Evolutionary conservation across 1,140 invertebrate species (phyloP), one percentile per base, ranked within the genome.

Genomic region (Wasmannia auropunctata): DNA sequence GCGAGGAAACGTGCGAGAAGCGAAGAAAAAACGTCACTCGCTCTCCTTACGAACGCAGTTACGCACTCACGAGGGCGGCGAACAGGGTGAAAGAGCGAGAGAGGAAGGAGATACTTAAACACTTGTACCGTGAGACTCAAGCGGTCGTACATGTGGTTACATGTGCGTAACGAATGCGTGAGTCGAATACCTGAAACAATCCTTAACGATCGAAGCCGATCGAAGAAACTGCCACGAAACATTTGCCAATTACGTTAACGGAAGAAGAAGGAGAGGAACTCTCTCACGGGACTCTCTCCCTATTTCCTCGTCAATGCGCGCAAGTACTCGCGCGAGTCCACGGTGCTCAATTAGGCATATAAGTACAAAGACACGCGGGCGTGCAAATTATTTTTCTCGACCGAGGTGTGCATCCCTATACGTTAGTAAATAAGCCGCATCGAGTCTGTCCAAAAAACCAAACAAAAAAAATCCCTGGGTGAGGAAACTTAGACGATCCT

Each of bases 321-420:
- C 46, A 60, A 74, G 60, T 60, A 62, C 54, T 54, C 60, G 56
- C 80, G 63, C 56, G 74, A 87, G 69, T 70, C 56, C 79, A 65
- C 88, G 85, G 79, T 87, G 88, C 88, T 90, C 88, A 90, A 90
- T 87, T 89, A 85, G 80, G 49, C 58, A 37, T 69, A 63, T 85
- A 89, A 89, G 88, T 90, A 90, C 88, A 90, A 90, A 89, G 46
- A 79, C 51, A 67, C 70, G 60, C 76, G 40, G 74, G 58, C 63
- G 51, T 65, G 58, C 14, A 86, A 83, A 31, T 65, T 89, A 88
- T 89, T 89, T 89, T 89, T 89, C 63, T 76, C 65, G 58, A 77
- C 49, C 77, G 51, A 80, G 37, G 60, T 74, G 37, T 56, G 79
- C 54, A 80, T 67, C 40, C 46, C 25, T 62, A 19, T 43, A 43